Base-by-base conservation (phyloP, 2,797 vertebrate species). In the Eurystomus glaucurus region DNA sequence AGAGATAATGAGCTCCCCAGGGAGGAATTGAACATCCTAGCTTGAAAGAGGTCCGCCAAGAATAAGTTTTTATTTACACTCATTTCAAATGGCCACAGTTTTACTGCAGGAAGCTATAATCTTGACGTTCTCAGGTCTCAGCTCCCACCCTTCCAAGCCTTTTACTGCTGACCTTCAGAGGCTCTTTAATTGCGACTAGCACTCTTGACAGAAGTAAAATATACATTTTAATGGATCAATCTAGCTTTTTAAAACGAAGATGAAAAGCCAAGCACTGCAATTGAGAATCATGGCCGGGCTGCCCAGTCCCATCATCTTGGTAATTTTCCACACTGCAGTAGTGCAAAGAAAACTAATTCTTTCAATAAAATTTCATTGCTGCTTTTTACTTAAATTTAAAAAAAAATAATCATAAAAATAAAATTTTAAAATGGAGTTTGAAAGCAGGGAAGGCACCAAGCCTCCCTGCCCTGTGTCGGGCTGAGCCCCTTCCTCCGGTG, bases 1-100 rank as follows among this genome's bases (percentile, higher is more conserved):
- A 50, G 92, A 93, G 90, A 90, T 96, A 97, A 93, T 92, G 90
- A 97, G 89, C 1, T 94, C 91, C 76, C 95, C 41, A n/a, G 87
- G 70, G 93, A 94, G 48, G 83, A 93, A 80, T 70, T 6, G 5
- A 95, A 78, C 86, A 86, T 29, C 70, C 64, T 2, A 14, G 45
- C 88, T 85, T 83, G 81, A 95, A 90, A 91, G 78, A 93, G 68
- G 86, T 74, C 93, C 3, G 1, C 70, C 89, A 90, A 94, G 85
- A 91, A 45, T 29, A 91, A 71, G 60, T 68, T 95, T 92, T 91
- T 96, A 95, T 93, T 97, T 96, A 96, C 69, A 12, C 50, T 86
- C 28, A 2, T 90, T 87, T 88, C 62, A 79, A 79, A 91, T 15
- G 71, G 65, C 61, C 82, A 81, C 80, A 29, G 78, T 74, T 93